A percentile compares a stretch with the other conserved stretches of the same genome.
Conservation (phyloP, 2,113 vertebrate genomes). For the Myotis lucifugus region DNA sequence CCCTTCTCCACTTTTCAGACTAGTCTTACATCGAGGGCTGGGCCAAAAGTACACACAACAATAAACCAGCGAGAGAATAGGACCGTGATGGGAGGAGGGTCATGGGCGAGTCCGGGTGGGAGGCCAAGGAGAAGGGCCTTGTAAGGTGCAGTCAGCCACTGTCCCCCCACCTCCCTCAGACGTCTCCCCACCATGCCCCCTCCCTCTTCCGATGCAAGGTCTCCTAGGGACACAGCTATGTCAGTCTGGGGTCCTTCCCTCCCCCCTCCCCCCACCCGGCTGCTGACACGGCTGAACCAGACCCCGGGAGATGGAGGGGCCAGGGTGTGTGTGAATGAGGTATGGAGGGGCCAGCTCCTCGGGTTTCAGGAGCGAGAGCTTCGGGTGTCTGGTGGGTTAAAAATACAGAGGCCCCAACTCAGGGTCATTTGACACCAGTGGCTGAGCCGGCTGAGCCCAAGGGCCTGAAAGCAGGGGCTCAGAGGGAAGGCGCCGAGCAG, state of each 20-base stretch:
- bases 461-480: constrained; percentile 84
- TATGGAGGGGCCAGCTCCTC: constrained; percentile 56
- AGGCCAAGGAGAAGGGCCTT: neutral
- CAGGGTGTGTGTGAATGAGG: neutral
- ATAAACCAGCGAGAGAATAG: neutral
- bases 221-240: constrained; percentile 48
- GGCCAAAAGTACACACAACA: neutral
- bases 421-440: constrained; percentile 81
- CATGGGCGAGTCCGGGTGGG: neutral
- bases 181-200: neutral
- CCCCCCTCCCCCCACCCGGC: rapidly evolving
- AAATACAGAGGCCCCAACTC: constrained; percentile 76
- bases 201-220: neutral
- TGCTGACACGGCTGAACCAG: constrained; percentile 70
- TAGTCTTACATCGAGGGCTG: neutral
- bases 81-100: neutral
- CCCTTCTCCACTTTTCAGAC: neutral
- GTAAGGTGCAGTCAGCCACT: neutral
- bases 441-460: constrained; percentile 76
- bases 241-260: constrained; percentile 61
- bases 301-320: constrained; percentile 8
- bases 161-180: neutral
- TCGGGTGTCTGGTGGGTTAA: constrained; percentile 75
- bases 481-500: neutral
- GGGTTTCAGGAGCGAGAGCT: constrained; percentile 68